phyloP scores from a whole-genome alignment of 2,888 invertebrate genomes.

The Xanthia icteritia region DNA sequence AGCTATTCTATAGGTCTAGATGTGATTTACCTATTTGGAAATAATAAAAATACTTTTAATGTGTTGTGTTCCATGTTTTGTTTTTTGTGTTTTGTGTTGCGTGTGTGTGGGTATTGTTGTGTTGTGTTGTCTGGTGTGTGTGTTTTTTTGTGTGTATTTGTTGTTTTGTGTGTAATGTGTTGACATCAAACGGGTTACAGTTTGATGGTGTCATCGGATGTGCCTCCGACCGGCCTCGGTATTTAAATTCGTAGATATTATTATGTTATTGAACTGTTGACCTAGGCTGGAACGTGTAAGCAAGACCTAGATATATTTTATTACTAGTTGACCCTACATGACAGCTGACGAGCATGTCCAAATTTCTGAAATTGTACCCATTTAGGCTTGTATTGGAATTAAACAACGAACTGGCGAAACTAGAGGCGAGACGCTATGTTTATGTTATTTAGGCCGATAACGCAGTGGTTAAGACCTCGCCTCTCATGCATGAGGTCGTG shows the following conservation, averaged over 20 bases:
- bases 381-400: not conserved
- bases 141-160: not conserved
- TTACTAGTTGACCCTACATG: not conserved
- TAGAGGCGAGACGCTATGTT: not conserved
- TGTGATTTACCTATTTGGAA: not conserved
- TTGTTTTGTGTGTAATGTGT: not conserved
- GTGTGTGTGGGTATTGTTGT: not conserved
- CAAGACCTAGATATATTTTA: not conserved
- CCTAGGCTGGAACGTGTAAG: slow-evolving; percentile 2
- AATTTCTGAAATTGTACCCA: too few species aligned
- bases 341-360: too few species aligned
- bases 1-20: too few species aligned
- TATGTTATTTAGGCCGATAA: not conserved
- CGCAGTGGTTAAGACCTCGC: too few species aligned
- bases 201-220: slow-evolving; percentile 29
- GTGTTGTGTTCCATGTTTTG: not conserved
- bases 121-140: not conserved
- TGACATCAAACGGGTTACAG: not conserved
- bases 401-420: not conserved
- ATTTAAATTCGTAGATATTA: slow-evolving; percentile 25
- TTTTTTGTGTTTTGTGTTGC: not conserved
- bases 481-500: too few species aligned
- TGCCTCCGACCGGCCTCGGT: slow-evolving; percentile 21
- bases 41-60: not conserved
- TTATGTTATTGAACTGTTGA: slow-evolving; percentile 38